Evolutionary conservation across 1,140 invertebrate genomes (phyloP).

Genomic region (Temnothorax curvispinosus): DNA sequence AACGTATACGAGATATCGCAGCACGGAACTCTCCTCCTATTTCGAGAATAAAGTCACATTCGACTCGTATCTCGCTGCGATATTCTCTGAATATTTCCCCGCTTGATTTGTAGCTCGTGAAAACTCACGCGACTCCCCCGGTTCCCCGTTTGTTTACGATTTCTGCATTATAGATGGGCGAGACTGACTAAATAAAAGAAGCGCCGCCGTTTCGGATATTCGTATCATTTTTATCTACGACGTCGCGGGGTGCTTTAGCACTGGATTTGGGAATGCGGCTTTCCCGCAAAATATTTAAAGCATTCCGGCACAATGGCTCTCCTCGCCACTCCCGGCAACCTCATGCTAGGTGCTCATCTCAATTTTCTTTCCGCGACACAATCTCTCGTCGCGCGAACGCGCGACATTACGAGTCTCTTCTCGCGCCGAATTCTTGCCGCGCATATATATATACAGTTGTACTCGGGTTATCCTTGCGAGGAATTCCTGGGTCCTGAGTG

Average conservation of each 20-base stretch:
- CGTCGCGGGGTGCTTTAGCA: background rate
- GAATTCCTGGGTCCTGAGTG: conserved; percentile 59
- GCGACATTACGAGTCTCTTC: conserved; percentile 12
- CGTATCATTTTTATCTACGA: conserved; percentile 2
- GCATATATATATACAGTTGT: background rate
- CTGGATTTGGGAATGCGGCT: background rate
- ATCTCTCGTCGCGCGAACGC: conserved; percentile 13
- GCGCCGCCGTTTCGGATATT: background rate
- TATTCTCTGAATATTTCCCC: background rate
- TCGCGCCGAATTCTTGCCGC: background rate
- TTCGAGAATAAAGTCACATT: background rate
- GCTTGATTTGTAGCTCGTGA: background rate
- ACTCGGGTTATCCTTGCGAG: conserved; percentile 42
- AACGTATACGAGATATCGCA: background rate
- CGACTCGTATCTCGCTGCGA: too few species aligned
- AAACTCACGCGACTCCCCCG: background rate
- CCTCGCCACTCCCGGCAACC: background rate
- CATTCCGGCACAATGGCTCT: conserved; percentile 7
- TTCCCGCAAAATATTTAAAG: conserved; percentile 38
- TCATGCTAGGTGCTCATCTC: conserved; percentile 29
- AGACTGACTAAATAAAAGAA: background rate
- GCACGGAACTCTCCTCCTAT: background rate
- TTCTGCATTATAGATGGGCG: conserved; percentile 17
- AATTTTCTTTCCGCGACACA: conserved; percentile 49
- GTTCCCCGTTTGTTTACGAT: background rate